phyloP scores from a whole-genome alignment of 2,888 invertebrate genomes.

The Microchrysa polita region DNA sequence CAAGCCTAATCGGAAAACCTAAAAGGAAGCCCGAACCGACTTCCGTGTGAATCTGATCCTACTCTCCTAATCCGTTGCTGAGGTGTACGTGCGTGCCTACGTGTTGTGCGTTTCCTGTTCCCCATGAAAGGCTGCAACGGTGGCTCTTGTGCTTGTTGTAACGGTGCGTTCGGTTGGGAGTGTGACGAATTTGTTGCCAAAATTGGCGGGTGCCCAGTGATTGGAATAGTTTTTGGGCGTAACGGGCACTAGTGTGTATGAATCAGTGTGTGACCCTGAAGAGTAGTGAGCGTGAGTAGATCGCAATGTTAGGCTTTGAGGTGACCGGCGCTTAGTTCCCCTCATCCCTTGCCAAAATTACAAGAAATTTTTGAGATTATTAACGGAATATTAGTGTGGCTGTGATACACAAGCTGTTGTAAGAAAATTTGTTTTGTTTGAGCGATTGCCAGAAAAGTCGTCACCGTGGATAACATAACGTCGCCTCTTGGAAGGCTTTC shows the following conservation, averaged over 20 bases:
- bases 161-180: no score
- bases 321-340: no score
- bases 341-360: no score
- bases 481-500: slow-evolving; percentile 68
- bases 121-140: not conserved
- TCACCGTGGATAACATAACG: slow-evolving; percentile 68
- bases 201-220: not conserved
- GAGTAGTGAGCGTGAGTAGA: no score
- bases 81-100: not conserved
- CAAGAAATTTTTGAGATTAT: no score
- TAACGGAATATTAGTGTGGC: not conserved
- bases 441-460: slow-evolving; percentile 52
- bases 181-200: not conserved
- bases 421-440: not conserved
- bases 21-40: no score
- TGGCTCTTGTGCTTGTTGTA: not conserved
- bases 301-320: no score
- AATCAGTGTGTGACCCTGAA: no score
- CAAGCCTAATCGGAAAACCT: no score
- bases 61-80: no score
- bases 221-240: slow-evolving; percentile 21
- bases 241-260: not conserved
- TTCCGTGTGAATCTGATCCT: no score
- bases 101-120: slow-evolving; percentile 10
- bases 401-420: not conserved